Conservation (phyloP, 92 coral and sea anemone genomes). For the Parazoanthus atlanticus region DNA sequence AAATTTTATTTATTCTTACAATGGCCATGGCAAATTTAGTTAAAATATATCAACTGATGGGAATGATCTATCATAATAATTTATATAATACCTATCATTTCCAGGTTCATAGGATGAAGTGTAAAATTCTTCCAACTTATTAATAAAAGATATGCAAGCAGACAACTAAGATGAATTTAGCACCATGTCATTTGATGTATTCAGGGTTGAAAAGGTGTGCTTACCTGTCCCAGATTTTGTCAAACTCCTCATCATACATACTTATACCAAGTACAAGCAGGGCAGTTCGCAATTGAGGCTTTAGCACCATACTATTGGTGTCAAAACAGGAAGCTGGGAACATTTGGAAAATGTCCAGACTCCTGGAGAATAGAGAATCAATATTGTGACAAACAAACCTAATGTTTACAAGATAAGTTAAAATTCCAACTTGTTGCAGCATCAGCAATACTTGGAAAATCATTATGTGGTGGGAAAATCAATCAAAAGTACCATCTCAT, state of each 20-base stretch:
- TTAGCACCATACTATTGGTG: slow-evolving; percentile 75
- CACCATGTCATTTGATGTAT: neutral
- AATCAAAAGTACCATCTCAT: too few relatives aligned
- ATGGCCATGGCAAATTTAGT: too few relatives aligned
- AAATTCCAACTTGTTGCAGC: neutral
- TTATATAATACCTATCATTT: too few relatives aligned
- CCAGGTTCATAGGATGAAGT: neutral
- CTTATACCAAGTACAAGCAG: slow-evolving; percentile 59
- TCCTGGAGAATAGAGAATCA: slow-evolving; percentile 37
- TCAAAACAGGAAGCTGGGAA: slow-evolving; percentile 75
- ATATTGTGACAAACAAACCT: neutral
- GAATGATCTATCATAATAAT: too few relatives aligned
- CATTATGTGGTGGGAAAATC: too few relatives aligned
- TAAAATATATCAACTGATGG: too few relatives aligned
- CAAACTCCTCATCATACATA: slow-evolving; percentile 88
- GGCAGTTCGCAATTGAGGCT: slow-evolving; percentile 78
- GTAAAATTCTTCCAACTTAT: neutral
- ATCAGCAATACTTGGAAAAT: too few relatives aligned
- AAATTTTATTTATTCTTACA: too few relatives aligned
- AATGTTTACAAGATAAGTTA: neutral
- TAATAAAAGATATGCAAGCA: too few relatives aligned
- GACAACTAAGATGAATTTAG: neutral
- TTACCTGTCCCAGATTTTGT: slow-evolving; percentile 95
- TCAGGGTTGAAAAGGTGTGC: neutral
- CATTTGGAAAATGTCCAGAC: slow-evolving; percentile 36